Base-by-base conservation (phyloP, 1,140 invertebrate species). In the Physella acuta region DNA sequence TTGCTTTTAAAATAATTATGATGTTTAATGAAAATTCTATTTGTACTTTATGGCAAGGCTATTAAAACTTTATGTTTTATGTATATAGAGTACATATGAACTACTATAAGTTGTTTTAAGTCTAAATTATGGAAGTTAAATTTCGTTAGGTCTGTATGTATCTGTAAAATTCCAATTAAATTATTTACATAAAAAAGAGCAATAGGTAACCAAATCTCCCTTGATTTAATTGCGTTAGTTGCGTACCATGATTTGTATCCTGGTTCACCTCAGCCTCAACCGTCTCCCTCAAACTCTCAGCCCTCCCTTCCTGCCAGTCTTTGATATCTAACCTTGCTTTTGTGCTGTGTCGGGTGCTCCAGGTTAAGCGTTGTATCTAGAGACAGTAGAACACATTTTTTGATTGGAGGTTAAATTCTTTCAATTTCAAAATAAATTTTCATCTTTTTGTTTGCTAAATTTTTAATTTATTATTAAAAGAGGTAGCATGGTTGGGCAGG, bases 331-430 rank as follows among this genome's bases (percentile, higher is more conserved):
- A 55, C 11, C 86, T 73, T 11, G 82, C 78, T 56, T 82, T 60
- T 26, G 73, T 71, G 71, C 84, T 86, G 60, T 82, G 73, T 0
- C 85, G 70, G 5, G 83, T 84, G 81, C 81, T 84, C 74, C 81
- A 87, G 0, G 85, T 86, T 5, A 87, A 71, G 28, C 87, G 78
- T 60, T 85, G 74, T 5, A 87, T 69, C 86, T 87, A 73, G 31
- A 71, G 72, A 24, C 3, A 2, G 28, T 30, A 24, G 5, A 4
- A 60, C 8, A 24, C 4, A 14, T 16, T 11, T 5, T 31, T 14
- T 11, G 17, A 60, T 11, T 11, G 8, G 53, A 34, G 26, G 30
- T 56, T 16, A 68, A 52, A 66, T 5, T 66, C 3, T 49, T 63
- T 17, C 8, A 17, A 28, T 30, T 4, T 4, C 31, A 2, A 17